Percentiles rank a stretch among this genome's conserved stretches.
Evolutionary conservation across 2,113 vertebrate species (phyloP).

Genomic region (Entelurus aequoreus): DNA sequence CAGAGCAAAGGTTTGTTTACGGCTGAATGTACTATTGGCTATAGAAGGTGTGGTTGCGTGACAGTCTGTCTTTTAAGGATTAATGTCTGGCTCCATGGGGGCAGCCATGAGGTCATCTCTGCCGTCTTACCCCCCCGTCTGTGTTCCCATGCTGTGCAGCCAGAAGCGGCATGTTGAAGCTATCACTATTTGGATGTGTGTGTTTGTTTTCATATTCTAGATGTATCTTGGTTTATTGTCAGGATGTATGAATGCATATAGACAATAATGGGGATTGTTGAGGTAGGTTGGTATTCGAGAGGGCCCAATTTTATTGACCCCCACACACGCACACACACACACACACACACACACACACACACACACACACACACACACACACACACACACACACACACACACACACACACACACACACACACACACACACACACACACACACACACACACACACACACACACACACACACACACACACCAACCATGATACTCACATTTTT

Average conservation of each 20-base stretch:
- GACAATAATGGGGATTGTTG: constrained; percentile 15
- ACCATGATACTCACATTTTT: not conserved
- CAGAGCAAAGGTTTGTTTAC: constrained; percentile 28
- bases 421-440: not conserved
- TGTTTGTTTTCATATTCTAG: constrained; percentile 12
- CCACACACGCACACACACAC: not conserved
- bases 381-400: constrained; percentile 1
- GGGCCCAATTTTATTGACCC: constrained; percentile 27
- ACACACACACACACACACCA: not conserved
- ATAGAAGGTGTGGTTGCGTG: constrained; percentile 19
- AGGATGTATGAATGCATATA: not conserved
- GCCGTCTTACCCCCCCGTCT: constrained; percentile 14
- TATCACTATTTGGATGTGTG: not conserved
- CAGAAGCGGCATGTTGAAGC: not conserved
- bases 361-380: constrained; percentile 2
- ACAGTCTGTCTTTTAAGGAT: constrained; percentile 57
- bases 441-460: constrained; percentile 12
- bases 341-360: constrained; percentile 8
- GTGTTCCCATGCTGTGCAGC: constrained; percentile 35
- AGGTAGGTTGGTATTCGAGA: constrained; percentile 4
- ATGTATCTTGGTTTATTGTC: constrained; percentile 1
- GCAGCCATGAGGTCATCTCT: constrained; percentile 47
- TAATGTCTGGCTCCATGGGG: constrained; percentile 55
- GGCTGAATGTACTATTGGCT: constrained; percentile 21
- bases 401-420: not conserved